Evolutionary conservation across 1,140 invertebrate species (phyloP), one percentile per base, ranked within the genome.

Genomic region (Hesperophylax magnus): DNA sequence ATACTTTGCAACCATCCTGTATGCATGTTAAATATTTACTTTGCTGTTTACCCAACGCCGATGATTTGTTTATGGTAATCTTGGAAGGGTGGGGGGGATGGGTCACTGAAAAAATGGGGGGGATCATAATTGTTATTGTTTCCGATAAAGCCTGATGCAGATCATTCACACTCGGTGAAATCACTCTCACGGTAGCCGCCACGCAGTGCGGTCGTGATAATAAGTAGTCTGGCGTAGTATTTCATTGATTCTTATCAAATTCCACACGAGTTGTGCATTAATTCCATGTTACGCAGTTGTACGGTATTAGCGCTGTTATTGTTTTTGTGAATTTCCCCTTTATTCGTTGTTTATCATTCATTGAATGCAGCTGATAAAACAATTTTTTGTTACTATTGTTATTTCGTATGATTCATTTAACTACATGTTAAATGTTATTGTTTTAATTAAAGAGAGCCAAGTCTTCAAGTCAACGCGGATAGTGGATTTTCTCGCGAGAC

Each of bases 111-210:
- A 24, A 27, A 27, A 22, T 11, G 60, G 22, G 15, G 60, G 31
- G 67, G n/a, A 24, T 24, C 52, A 31, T 14, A 54, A 52, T 53
- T 72, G 69, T 72, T 53, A 22, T 53, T 53, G 17, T 54, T 67
- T 72, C 27, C 22, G 69, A 72, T 67, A 67, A 67, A 34, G 24
- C 63, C 63, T 27, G 63, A 27, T 67, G 63, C 22, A 22, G 27
- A 27, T 67, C 27, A 17, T 65, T 31, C 63, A 39, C 9, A 34
- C 47, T 22, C 6, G 0, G 20, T 22, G 17, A 7, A 31, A 5
- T 72, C 69, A 72, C 52, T 72, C 39, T 0, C 18, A 24, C 69
- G 18, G 69, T 72, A 72, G 69, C 69, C 69, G 18, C 20, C 47
- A 52, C 22, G 11, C 18, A 3, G 47, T 6, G 22, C 52, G 69